These are phyloP conservation scores for Drosophila pseudoobscura DNA, from an alignment of 1,140 invertebrate genomes.

Conservation along the genomic window DNA sequence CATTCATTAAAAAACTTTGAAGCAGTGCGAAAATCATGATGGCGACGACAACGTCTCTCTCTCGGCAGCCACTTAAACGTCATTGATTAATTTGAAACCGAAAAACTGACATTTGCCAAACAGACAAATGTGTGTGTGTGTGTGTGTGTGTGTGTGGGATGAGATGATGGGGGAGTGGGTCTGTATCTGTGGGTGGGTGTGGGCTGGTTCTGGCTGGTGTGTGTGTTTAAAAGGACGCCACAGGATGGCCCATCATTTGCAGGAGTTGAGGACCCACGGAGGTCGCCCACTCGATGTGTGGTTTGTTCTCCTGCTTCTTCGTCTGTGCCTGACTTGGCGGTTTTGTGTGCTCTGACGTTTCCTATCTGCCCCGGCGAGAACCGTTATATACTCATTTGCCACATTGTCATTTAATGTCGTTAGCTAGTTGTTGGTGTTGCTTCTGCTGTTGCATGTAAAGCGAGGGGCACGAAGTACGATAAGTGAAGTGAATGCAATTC, in stretches of 20 bases:
- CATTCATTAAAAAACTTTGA: conserved; percentile 78
- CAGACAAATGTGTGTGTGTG: conserved; percentile 48
- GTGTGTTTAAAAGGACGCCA: conserved; percentile 23
- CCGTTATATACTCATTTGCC: conserved; percentile 54
- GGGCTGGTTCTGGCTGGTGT: not conserved
- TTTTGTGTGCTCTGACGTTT: conserved; percentile 42
- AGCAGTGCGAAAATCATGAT: conserved; percentile 64
- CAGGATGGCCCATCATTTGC: conserved; percentile 45
- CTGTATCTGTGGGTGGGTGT: not conserved
- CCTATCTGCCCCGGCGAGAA: conserved; percentile 10
- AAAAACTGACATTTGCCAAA: conserved; percentile 71
- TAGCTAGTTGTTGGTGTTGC: conserved; percentile 35
- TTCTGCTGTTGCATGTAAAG: conserved; percentile 1
- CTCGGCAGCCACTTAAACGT: conserved; percentile 65
- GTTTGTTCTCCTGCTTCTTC: conserved; percentile 16
- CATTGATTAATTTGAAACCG: conserved; percentile 76
- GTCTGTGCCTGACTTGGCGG: conserved; percentile 54
- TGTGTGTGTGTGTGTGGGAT: conserved; percentile 17
- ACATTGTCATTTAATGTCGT: conserved; percentile 62
- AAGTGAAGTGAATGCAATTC: not conserved
- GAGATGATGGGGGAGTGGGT: not conserved
- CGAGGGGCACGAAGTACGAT: not conserved
- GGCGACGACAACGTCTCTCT: conserved; percentile 42
- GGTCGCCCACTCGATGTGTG: conserved; percentile 33
- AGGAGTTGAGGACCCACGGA: conserved; percentile 32